phyloP scores from a whole-genome alignment of 2,797 vertebrate genomes.

The Antrozous pallidus region DNA sequence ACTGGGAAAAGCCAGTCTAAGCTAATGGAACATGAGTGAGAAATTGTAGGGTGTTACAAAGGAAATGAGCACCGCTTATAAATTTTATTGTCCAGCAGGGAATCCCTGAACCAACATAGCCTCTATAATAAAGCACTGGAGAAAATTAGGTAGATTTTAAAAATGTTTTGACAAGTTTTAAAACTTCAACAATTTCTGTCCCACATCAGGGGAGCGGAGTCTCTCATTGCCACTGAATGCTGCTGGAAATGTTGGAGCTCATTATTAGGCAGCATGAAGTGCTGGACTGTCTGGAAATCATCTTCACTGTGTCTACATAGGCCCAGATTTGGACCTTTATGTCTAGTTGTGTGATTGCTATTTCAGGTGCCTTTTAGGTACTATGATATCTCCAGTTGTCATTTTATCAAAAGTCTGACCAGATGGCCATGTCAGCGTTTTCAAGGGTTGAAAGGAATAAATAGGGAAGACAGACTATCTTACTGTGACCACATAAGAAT shows the following conservation, averaged over 20 bases:
- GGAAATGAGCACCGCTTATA: not conserved
- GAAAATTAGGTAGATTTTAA: not conserved
- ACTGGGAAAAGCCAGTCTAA: not conserved
- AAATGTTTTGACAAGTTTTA: not conserved
- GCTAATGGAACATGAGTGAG: not conserved
- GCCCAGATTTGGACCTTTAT: not conserved
- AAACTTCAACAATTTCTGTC: not conserved
- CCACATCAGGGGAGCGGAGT: not conserved
- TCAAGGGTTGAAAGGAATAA: not conserved
- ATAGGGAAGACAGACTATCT: not conserved
- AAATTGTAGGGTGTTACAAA: not conserved
- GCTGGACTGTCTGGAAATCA: not conserved
- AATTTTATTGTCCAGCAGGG: not conserved
- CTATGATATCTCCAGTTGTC: not conserved
- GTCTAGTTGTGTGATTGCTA: not conserved
- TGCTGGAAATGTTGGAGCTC: not conserved
- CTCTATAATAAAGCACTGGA: not conserved
- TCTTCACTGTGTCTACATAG: not conserved
- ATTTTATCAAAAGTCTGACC: not conserved
- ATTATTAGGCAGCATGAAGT: not conserved
- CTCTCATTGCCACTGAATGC: not conserved
- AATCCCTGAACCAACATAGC: not conserved
- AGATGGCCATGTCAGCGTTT: not conserved
- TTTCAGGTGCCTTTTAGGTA: not conserved
- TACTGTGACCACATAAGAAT: not conserved